Evolutionary conservation across 2,113 vertebrate genomes (phyloP).

Genomic region (Lamprologus tigripictilis): DNA sequence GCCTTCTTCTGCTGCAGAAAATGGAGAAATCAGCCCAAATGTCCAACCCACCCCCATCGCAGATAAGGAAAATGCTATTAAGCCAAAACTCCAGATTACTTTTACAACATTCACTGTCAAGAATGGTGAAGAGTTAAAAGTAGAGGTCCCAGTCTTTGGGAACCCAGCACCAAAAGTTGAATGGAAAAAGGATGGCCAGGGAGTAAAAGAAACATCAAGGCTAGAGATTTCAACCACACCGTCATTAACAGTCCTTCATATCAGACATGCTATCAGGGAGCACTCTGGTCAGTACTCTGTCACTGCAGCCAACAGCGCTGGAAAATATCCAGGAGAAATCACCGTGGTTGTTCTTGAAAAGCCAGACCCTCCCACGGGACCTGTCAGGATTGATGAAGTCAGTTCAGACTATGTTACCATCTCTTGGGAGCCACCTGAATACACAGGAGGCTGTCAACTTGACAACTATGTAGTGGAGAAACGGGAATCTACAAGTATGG

Average conservation of each 20-base stretch:
- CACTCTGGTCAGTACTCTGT: conserved; percentile 88
- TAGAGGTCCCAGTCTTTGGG: conserved; percentile 87
- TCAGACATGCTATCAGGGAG: conserved; percentile 89
- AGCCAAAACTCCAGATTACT: conserved; percentile 82
- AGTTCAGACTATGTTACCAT: conserved; percentile 84
- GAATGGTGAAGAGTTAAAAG: conserved; percentile 84
- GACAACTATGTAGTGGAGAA: conserved; percentile 97
- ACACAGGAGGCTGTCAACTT: conserved; percentile 93
- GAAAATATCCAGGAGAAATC: conserved; percentile 78
- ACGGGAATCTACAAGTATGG: conserved; percentile 84
- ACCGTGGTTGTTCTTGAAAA: conserved; percentile 89
- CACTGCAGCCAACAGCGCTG: conserved; percentile 82
- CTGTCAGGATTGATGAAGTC: conserved; percentile 88
- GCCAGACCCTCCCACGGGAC: conserved; percentile 86
- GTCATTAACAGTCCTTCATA: conserved; percentile 78
- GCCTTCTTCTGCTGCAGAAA: neutral
- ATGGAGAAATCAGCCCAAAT: neutral
- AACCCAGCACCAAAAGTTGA: conserved; percentile 81
- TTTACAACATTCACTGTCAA: conserved; percentile 88
- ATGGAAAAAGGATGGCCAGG: conserved; percentile 85
- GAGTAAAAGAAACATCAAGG: conserved; percentile 91
- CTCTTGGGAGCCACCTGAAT: conserved; percentile 91
- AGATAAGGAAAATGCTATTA: conserved; percentile 85
- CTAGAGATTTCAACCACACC: conserved; percentile 81
- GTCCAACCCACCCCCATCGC: conserved; percentile 72